Percentiles rank a stretch among this genome's conserved stretches.
Evolutionary conservation across 2,888 invertebrate species (phyloP).

Genomic region (Heliconius hortense): DNA sequence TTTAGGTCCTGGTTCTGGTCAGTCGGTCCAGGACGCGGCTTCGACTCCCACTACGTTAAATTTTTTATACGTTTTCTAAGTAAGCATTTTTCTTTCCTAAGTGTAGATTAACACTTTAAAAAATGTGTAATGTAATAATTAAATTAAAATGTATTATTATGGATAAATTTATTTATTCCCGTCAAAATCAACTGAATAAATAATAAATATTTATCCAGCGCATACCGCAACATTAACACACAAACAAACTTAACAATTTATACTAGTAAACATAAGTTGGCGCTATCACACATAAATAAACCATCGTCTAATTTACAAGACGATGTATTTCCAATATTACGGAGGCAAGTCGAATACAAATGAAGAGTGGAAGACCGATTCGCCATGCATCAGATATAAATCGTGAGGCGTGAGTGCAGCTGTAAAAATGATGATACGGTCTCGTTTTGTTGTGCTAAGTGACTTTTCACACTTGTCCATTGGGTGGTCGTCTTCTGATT

Average conservation of each 20-base stretch:
- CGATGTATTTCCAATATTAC: conserved; percentile 39
- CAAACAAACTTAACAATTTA: conserved; percentile 21
- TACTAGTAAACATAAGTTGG: conserved; percentile 21
- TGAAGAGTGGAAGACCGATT: conserved; percentile 45
- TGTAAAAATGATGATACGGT: conserved; percentile 74
- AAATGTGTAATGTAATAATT: too few species aligned
- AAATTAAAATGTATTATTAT: too few species aligned
- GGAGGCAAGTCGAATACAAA: conserved; percentile 42
- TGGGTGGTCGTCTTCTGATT: conserved; percentile 41
- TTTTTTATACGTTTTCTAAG: too few species aligned
- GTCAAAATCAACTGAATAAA: conserved; percentile 1
- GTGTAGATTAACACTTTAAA: too few species aligned
- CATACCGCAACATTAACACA: neutral
- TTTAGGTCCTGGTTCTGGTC: too few species aligned
- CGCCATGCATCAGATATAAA: conserved; percentile 58
- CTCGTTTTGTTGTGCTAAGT: conserved; percentile 52
- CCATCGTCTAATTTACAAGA: conserved; percentile 33
- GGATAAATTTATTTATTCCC: neutral
- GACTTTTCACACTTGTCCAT: conserved; percentile 42
- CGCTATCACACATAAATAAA: conserved; percentile 36
- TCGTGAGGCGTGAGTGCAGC: conserved; percentile 59
- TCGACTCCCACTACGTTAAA: too few species aligned
- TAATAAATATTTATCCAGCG: conserved; percentile 8
- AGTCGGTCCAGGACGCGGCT: too few species aligned
- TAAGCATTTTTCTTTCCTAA: too few species aligned